Conservation (phyloP, 2,113 vertebrate species). For the Apteryx owenii region DNA sequence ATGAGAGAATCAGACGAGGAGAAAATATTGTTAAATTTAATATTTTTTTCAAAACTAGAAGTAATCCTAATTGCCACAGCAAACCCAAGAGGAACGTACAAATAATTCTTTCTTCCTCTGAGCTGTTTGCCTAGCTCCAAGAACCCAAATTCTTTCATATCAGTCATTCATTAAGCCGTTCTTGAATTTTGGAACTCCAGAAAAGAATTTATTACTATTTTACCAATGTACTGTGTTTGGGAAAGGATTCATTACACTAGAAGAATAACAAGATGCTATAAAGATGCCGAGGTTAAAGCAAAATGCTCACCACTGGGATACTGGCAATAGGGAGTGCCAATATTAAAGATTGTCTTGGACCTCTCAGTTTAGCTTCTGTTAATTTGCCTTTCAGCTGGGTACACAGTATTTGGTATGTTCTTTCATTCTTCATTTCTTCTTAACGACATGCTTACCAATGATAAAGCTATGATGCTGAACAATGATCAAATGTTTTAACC, state of each 20-base stretch:
- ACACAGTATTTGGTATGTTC: not conserved
- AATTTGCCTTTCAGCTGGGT: not conserved
- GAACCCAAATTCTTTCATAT: not conserved
- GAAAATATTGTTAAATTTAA: not conserved
- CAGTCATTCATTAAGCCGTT: not conserved
- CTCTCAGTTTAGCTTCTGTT: not conserved
- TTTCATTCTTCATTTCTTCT: not conserved
- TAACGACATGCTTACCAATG: not conserved
- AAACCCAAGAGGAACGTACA: not conserved
- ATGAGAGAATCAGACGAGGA: not conserved
- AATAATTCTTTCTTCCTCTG: not conserved
- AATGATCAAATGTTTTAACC: not conserved
- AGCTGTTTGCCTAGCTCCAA: not conserved
- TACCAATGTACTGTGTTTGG: not conserved
- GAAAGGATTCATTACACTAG: not conserved
- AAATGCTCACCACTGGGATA: not conserved
- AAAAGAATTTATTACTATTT: not conserved
- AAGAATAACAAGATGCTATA: not conserved
- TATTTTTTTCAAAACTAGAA: constrained; percentile 4
- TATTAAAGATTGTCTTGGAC: not conserved
- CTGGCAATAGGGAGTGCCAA: not conserved
- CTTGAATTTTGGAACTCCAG: not conserved
- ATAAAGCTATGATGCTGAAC: not conserved
- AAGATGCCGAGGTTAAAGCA: not conserved
- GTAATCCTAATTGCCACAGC: not conserved